Conservation (phyloP, 2,113 vertebrate species). For the Atrichornis clamosus region DNA sequence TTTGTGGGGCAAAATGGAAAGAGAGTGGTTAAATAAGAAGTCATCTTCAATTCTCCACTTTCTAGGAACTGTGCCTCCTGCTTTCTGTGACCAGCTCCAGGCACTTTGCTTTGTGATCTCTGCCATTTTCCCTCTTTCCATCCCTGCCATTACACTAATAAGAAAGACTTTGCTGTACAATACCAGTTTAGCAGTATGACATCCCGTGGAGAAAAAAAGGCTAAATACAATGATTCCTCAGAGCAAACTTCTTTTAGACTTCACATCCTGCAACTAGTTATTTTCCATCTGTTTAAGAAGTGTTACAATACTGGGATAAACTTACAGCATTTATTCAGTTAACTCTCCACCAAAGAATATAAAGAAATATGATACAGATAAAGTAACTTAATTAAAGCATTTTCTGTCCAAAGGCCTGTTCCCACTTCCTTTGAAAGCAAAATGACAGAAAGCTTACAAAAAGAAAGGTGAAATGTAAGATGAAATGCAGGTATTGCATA, state of each 20-base stretch:
- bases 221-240: not conserved
- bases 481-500: not conserved
- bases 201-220: accelerated
- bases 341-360: not conserved
- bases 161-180: not conserved
- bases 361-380: not conserved
- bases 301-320: not conserved
- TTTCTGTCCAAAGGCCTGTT: not conserved
- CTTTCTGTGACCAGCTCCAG: not conserved
- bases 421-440: not conserved
- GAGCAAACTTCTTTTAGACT: not conserved
- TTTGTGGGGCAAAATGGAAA: not conserved
- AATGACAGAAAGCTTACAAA: not conserved
- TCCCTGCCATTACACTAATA: not conserved
- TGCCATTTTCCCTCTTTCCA: not conserved
- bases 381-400: not conserved
- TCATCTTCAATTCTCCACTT: not conserved
- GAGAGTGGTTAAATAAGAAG: not conserved
- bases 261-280: not conserved
- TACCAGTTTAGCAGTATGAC: not conserved
- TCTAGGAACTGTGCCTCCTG: not conserved
- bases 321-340: not conserved
- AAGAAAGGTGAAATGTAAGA: not conserved
- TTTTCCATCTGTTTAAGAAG: not conserved
- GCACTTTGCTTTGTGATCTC: not conserved